Percentiles rank a stretch among this genome's conserved stretches.
Evolutionary conservation across 2,113 vertebrate genomes (phyloP).

Genomic region (Sylvilagus bachmani): DNA sequence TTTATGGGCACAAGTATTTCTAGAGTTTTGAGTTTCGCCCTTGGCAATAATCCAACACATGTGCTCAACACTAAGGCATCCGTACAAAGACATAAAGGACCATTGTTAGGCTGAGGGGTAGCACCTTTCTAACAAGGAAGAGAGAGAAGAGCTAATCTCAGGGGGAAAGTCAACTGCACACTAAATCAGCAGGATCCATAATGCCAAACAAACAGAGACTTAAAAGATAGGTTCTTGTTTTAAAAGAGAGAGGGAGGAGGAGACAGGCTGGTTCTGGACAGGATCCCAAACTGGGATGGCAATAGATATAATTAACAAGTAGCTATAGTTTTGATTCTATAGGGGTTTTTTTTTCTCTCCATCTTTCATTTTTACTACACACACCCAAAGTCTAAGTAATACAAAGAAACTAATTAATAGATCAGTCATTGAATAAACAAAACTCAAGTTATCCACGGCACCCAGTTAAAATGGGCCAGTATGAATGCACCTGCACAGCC

Average conservation of each 20-base stretch:
- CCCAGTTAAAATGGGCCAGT: slow-evolving; percentile 37
- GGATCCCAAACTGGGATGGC: not conserved
- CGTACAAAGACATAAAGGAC: slow-evolving; percentile 57
- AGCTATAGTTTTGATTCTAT: slow-evolving; percentile 42
- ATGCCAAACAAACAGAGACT: slow-evolving; percentile 53
- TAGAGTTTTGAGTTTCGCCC: slow-evolving; percentile 66
- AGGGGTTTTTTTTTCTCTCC: not conserved
- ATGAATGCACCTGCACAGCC: not conserved
- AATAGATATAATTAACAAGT: slow-evolving; percentile 28
- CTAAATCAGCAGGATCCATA: slow-evolving; percentile 19
- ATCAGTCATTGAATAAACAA: slow-evolving; percentile 55
- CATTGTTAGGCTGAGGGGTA: slow-evolving; percentile 62
- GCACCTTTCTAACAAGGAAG: slow-evolving; percentile 52
- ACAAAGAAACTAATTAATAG: slow-evolving; percentile 57
- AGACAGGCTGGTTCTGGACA: not conserved
- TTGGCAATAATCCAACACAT: slow-evolving; percentile 64
- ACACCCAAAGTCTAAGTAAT: slow-evolving; percentile 38
- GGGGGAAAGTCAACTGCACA: slow-evolving; percentile 50
- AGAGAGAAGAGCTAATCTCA: slow-evolving; percentile 66
- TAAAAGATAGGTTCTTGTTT: slow-evolving; percentile 46
- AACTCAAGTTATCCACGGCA: slow-evolving; percentile 34
- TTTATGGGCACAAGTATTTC: slow-evolving; percentile 46
- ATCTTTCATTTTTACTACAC: slow-evolving; percentile 33
- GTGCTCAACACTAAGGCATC: slow-evolving; percentile 41
- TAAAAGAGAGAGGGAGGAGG: not conserved